A percentile compares a stretch with the other conserved stretches of the same genome.
These are phyloP conservation scores for Panagrolaimus sp. DNA, from an alignment of 1,140 invertebrate genomes.

Conservation along the genomic window DNA sequence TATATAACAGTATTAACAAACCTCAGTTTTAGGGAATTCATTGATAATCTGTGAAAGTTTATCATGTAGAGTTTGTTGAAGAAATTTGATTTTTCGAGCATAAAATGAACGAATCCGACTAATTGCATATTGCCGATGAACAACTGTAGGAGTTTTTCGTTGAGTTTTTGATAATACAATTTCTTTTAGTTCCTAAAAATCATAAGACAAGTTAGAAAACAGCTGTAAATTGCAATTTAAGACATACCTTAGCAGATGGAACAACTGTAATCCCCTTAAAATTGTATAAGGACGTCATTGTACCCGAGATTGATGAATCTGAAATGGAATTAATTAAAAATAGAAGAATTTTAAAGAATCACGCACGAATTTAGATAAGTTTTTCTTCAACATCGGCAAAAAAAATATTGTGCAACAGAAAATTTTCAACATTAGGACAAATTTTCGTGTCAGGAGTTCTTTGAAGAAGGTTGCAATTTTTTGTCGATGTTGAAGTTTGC, in stretches of 20 bases:
- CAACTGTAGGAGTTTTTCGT: conserved; percentile 93
- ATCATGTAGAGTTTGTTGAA: conserved; percentile 95
- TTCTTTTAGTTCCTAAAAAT: conserved; percentile 88
- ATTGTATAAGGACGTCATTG: conserved; percentile 69
- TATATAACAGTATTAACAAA: conserved; percentile 54
- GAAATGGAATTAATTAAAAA: no score
- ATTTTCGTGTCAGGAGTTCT: no score
- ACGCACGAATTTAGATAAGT: no score
- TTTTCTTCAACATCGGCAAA: no score
- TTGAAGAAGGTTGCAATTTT: no score
- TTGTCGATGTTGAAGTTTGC: no score
- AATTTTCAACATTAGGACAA: no score
- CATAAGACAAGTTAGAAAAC: conserved; percentile 15
- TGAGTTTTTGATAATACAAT: conserved; percentile 98
- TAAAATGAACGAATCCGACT: conserved; percentile 91
- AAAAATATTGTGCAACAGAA: no score
- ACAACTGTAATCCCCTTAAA: conserved; percentile 97
- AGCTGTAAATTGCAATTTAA: conserved; percentile 22
- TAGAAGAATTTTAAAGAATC: no score
- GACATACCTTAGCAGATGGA: conserved; percentile 79
- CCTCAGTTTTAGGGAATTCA: conserved; percentile 95
- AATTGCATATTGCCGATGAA: conserved; percentile 95
- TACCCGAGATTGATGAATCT: conserved; percentile 3
- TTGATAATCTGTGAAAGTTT: conserved; percentile 88
- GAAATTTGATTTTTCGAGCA: conserved; percentile 92